A percentile compares a stretch with the other conserved stretches of the same genome.
Conservation (phyloP, 1,140 invertebrate species). For the Trichonephila inaurata region DNA sequence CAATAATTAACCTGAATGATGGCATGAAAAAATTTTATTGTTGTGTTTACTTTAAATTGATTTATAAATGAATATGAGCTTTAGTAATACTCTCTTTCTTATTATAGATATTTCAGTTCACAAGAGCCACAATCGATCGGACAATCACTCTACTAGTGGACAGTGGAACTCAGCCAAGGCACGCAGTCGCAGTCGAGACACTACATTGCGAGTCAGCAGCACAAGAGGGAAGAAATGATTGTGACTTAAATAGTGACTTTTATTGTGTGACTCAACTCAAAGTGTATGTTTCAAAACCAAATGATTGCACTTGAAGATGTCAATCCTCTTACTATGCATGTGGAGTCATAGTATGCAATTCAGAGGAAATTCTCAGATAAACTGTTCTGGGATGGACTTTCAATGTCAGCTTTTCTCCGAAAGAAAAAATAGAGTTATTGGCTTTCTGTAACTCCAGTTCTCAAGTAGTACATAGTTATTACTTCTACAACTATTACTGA, state of each 20-base stretch:
- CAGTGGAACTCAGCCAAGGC: slow-evolving; percentile 64
- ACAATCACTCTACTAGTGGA: slow-evolving; percentile 67
- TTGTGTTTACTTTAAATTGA: too few species aligned
- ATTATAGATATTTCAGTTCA: slow-evolving; percentile 67
- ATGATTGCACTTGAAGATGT: slow-evolving; percentile 15
- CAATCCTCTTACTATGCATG: slow-evolving; percentile 63
- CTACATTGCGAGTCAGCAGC: slow-evolving; percentile 47
- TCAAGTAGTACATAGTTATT: slow-evolving; percentile 74
- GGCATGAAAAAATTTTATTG: too few species aligned
- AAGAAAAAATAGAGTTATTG: slow-evolving; percentile 63
- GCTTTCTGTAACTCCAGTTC: slow-evolving; percentile 75
- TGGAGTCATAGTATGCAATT: slow-evolving; percentile 50
- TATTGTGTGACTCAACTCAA: slow-evolving; percentile 8
- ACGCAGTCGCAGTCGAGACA: slow-evolving; percentile 68
- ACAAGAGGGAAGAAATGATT: slow-evolving; percentile 70
- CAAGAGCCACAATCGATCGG: slow-evolving; percentile 58
- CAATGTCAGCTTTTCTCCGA: slow-evolving; percentile 35
- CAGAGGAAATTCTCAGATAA: slow-evolving; percentile 57
- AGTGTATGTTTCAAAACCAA: slow-evolving; percentile 36
- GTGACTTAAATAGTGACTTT: neutral
- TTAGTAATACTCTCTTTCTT: neutral
- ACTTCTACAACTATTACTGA: slow-evolving; percentile 59
- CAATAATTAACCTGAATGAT: too few species aligned
- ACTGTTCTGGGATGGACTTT: slow-evolving; percentile 60
- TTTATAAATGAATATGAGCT: too few species aligned